Conservation (phyloP, 2,113 vertebrate genomes). For the Nothocercus julius region DNA sequence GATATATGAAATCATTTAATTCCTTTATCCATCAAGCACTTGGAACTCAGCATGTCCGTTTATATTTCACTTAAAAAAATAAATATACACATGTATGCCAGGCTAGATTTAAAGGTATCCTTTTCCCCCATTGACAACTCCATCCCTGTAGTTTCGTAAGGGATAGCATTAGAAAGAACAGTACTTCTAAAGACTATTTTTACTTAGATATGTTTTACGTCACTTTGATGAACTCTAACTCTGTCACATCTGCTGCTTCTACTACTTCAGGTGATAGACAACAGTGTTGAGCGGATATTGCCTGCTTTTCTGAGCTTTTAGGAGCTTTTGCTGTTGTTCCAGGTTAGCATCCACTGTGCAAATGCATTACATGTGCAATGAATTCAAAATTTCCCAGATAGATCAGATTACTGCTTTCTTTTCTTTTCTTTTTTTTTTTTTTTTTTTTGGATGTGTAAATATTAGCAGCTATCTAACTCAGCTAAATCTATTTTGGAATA, state of each 20-base stretch:
- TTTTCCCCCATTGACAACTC: conserved; percentile 64
- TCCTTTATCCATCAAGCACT: conserved; percentile 81
- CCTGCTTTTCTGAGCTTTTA: neutral
- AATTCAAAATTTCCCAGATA: neutral
- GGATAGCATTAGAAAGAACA: conserved; percentile 43
- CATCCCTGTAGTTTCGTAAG: conserved; percentile 66
- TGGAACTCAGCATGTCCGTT: conserved; percentile 79
- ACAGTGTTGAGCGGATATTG: neutral
- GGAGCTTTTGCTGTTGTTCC: neutral
- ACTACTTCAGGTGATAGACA: conserved; percentile 34
- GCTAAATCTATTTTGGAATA: neutral
- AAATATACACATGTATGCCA: conserved; percentile 77
- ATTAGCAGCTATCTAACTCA: neutral
- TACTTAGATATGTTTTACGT: conserved; percentile 50
- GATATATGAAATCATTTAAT: conserved; percentile 76
- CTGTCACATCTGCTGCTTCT: conserved; percentile 58
- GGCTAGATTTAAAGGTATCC: conserved; percentile 74
- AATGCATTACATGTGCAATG: neutral
- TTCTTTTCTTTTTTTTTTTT: neutral
- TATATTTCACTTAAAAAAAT: conserved; percentile 80
- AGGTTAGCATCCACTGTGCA: neutral
- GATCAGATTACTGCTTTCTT: neutral
- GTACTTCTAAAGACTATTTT: conserved; percentile 43
- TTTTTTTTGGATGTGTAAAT: neutral
- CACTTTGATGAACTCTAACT: conserved; percentile 26